Evolutionary conservation across 2,797 vertebrate species (phyloP).

Genomic region (Molossus molossus): DNA sequence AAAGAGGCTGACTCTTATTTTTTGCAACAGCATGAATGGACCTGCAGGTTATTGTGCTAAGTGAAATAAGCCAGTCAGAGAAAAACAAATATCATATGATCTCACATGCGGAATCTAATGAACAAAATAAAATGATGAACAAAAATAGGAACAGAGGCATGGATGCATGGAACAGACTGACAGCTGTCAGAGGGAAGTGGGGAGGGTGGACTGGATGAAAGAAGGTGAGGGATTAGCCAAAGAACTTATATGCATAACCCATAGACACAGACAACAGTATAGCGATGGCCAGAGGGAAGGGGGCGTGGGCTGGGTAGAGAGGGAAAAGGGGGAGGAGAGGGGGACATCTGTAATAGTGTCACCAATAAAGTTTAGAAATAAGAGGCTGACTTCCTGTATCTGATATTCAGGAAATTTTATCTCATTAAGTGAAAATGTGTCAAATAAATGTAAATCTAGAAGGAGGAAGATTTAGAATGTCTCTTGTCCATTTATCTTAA

Average conservation of each 20-base stretch:
- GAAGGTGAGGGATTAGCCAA: neutral
- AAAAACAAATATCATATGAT: neutral
- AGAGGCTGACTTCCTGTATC: neutral
- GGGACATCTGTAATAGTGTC: neutral
- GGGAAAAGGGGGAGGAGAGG: neutral
- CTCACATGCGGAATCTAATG: neutral
- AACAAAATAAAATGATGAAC: neutral
- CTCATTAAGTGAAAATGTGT: conserved; percentile 48
- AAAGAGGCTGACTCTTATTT: neutral
- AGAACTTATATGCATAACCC: neutral
- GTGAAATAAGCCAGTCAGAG: neutral
- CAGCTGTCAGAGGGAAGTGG: neutral
- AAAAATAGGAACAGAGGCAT: neutral
- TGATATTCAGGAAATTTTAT: conserved; percentile 49
- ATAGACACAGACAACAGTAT: neutral
- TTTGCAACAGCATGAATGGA: neutral
- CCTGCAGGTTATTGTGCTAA: neutral
- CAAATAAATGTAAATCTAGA: conserved; percentile 48
- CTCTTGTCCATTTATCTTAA: conserved; percentile 31
- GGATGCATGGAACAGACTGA: neutral
- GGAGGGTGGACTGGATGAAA: neutral
- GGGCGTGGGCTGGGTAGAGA: neutral
- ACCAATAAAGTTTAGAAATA: neutral
- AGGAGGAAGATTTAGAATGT: neutral
- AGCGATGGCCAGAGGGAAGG: neutral